Base-by-base conservation (phyloP, 2,797 vertebrate genomes). In the Fistularia commersonii region DNA sequence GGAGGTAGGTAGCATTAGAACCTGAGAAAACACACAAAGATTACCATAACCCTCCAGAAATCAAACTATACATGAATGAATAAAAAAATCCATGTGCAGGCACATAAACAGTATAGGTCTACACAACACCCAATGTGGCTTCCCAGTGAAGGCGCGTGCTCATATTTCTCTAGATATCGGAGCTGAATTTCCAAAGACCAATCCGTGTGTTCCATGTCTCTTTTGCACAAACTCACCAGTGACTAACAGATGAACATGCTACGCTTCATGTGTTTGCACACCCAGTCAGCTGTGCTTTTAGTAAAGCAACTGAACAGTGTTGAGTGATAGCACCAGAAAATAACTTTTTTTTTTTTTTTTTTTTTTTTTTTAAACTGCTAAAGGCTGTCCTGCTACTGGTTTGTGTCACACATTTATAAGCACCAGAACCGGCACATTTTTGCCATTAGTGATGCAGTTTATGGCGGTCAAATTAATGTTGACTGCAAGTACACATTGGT, bases 1-100 rank as follows among this genome's bases (percentile, higher is more conserved):
- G 88, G 88, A 89, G 90, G 89, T 90, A 91, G 89, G 77, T 86
- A 83, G 77, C 60, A 78, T 47, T 47, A 46, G 72, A 66, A 62
- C 74, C 71, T 34, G 23, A 6, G 48, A 87, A 79, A 74, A 9
- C 76, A 53, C 66, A 76, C 64, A 72, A 56, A 66, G 32, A 54
- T 52, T 40, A 76, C 63, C 79, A 54, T 64, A 53, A 79, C 53
- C 81, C 64, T 79, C 62, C 68, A 82, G 57, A 87, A 84, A 77
- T 51, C 11, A 62, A 77, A 76, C 48, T 10, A 60, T 45, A 64
- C 45, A 70, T 43, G 9, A 48, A 65, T 41, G 55, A 54, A 64
- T 23, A 64, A 65, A 63, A 32, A 53, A 65, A 63, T 41, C 41
- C n/a, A 66, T 34, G 53, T 55, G 58, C 64, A 77, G 66, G 74